These are phyloP conservation scores for Silurus meridionalis DNA, from an alignment of 2,113 vertebrate species.

Conservation along the genomic window DNA sequence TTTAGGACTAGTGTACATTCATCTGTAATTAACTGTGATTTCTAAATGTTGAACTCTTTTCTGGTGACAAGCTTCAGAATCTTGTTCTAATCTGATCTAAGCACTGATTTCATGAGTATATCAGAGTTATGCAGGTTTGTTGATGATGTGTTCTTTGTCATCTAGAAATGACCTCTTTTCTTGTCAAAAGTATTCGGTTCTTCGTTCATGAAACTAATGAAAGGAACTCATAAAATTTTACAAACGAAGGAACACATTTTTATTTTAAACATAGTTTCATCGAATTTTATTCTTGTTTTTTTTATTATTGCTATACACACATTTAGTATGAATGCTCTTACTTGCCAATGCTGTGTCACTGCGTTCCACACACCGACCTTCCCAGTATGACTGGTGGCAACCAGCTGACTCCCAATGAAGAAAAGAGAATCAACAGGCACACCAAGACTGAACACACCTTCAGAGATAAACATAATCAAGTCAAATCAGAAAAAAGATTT, in stretches of 20 bases:
- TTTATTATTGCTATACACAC: background rate
- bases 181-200: too few species aligned
- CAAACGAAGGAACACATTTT: background rate
- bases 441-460: constrained; percentile 93
- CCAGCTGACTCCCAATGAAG: constrained; percentile 96
- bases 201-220: too few species aligned
- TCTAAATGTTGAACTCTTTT: background rate
- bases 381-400: constrained; percentile 96
- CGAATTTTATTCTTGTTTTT: too few species aligned
- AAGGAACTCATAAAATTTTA: too few species aligned
- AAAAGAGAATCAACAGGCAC: constrained; percentile 97
- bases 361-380: constrained; percentile 99
- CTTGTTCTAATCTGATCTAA: background rate
- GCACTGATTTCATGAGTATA: background rate
- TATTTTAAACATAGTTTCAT: background rate
- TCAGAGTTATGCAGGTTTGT: background rate
- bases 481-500: background rate
- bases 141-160: background rate
- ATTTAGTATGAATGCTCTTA: constrained; percentile 50
- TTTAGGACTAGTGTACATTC: too few species aligned
- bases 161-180: background rate
- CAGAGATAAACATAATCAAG: background rate
- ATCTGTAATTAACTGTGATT: background rate
- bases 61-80: background rate
- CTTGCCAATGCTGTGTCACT: constrained; percentile 98